phyloP scores from a whole-genome alignment of 1,140 invertebrate species.

The Eumaeus atala region DNA sequence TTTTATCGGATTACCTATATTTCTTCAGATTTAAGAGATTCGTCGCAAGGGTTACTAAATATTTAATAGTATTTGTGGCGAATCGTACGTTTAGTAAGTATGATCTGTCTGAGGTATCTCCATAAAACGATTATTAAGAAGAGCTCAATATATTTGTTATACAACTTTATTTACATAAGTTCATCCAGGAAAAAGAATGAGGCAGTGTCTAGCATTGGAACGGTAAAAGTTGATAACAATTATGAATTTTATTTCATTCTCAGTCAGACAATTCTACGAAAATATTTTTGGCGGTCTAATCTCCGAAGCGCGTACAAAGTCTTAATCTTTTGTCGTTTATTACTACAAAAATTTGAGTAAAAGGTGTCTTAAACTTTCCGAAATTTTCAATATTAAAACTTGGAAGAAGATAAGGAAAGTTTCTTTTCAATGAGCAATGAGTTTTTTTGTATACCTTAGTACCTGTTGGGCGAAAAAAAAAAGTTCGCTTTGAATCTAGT shows the following conservation, averaged over 20 bases:
- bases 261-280: not conserved
- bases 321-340: not conserved
- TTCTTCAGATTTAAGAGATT: too few species aligned
- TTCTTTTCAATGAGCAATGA: slow-evolving; percentile 32
- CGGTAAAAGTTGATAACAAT: too few species aligned
- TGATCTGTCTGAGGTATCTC: too few species aligned
- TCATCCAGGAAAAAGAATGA: too few species aligned
- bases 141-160: too few species aligned
- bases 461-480: slow-evolving; percentile 45
- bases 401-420: slow-evolving; percentile 34
- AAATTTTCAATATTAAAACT: slow-evolving; percentile 34
- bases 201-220: too few species aligned
- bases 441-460: slow-evolving; percentile 38
- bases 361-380: not conserved
- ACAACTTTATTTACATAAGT: too few species aligned
- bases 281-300: not conserved
- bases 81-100: too few species aligned
- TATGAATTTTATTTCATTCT: not conserved
- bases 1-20: too few species aligned
- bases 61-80: too few species aligned
- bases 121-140: too few species aligned
- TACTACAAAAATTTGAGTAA: not conserved
- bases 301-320: not conserved
- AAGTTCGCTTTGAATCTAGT: slow-evolving; percentile 48
- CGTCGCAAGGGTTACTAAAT: too few species aligned